Evolutionary conservation across 1,140 invertebrate species (phyloP), one percentile per base, ranked within the genome.

Genomic region (Sitodiplosis mosellana): DNA sequence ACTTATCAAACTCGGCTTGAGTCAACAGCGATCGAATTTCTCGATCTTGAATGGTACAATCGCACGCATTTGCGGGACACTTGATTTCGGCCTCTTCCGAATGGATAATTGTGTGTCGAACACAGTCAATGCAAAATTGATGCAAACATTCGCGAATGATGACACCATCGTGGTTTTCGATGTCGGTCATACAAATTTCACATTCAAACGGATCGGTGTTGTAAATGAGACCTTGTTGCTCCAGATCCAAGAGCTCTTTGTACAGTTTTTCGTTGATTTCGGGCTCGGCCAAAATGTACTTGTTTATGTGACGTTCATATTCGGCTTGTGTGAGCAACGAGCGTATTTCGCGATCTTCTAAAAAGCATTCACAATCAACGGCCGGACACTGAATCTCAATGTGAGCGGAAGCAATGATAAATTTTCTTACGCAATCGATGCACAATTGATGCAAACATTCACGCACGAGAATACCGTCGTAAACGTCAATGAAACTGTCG

Each of bases 131-230:
- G 70, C 90, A 94, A 64, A 92, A 93, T 50, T 75, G 70, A 64
- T 95, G 90, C 11, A 93, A 73, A 69, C 90, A 95, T 56, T 93
- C 87, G 49, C 86, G 69, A 12, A 94, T 67, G 10, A 86, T 75
- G 8, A 87, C 77, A 11, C 88, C 89, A 49, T 81, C 73, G 3
- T 72, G 69, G 2, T 65, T 59, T 14, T 60, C 60, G 55, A 83
- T 78, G 47, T 76, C 73, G 42, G 73, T 68, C 54, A 91, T 78
- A 63, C 90, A 95, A 55, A 93, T 75, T 20, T 80, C 73, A 65
- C 90, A 95, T 54, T 87, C 82, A 59, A 89, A 86, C 33, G 64
- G 56, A 55, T 86, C 80, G 3, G 61, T 62, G 61, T 84, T 90
- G 5, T 71, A 62, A 45, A 92, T 79, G 3, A 89, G 58, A 56